Conservation (phyloP, 2,888 invertebrate genomes). For the Acanthosoma haemorrhoidale region DNA sequence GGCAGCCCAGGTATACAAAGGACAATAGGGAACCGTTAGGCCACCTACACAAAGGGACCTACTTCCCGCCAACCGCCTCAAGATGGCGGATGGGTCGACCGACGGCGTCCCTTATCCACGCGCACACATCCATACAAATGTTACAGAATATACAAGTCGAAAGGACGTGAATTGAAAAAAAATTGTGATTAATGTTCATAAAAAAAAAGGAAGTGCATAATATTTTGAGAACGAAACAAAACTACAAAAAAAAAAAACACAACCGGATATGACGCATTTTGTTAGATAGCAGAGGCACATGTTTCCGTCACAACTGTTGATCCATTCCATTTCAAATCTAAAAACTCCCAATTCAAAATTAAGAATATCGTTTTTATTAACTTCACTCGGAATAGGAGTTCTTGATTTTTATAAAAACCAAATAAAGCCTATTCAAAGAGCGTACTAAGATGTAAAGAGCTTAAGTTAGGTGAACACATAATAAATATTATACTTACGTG, state of each 20-base stretch:
- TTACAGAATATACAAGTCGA: too few species aligned
- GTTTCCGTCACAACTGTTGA: constrained; percentile 18
- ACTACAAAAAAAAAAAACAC: not conserved
- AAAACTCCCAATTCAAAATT: not conserved
- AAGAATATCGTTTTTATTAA: too few species aligned
- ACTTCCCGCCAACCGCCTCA: constrained; percentile 16
- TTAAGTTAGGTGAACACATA: too few species aligned
- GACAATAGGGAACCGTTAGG: constrained; percentile 21
- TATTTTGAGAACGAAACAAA: too few species aligned
- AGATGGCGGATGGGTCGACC: not conserved
- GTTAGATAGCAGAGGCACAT: constrained; percentile 9
- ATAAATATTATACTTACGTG: constrained; percentile 6
- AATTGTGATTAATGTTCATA: too few species aligned
- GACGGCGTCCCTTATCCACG: not conserved
- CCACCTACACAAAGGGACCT: constrained; percentile 17
- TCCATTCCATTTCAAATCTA: constrained; percentile 7
- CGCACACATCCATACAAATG: too few species aligned
- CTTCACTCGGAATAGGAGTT: not conserved
- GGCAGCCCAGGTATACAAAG: constrained; percentile 18
- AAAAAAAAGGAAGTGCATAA: too few species aligned
- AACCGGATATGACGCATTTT: constrained; percentile 9
- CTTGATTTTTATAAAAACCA: too few species aligned
- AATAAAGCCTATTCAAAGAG: too few species aligned
- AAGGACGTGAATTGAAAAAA: too few species aligned
- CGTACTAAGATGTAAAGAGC: too few species aligned